Percentiles rank a stretch among this genome's conserved stretches.
phyloP scores from a whole-genome alignment of 2,113 vertebrate species.

The Aldabrachelys gigantea region DNA sequence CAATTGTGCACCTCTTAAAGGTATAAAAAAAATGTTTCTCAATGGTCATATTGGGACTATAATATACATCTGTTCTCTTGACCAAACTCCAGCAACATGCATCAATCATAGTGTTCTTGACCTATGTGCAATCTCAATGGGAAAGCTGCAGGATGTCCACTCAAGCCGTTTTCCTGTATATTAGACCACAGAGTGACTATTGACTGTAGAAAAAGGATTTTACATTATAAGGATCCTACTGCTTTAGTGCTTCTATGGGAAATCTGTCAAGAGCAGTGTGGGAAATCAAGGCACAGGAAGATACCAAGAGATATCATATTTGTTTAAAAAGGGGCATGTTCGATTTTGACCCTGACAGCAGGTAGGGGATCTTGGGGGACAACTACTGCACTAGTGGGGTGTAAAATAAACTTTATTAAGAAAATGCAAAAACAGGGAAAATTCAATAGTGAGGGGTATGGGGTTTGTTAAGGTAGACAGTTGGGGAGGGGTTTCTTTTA shows the following conservation, averaged over 20 bases:
- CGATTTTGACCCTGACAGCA: not conserved
- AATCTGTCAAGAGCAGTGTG: not conserved
- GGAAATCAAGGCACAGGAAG: not conserved
- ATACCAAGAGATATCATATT: not conserved
- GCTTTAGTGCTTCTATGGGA: not conserved
- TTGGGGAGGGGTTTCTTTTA: too few species aligned
- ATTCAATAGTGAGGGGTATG: too few species aligned
- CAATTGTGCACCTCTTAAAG: constrained; percentile 61
- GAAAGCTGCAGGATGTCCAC: constrained; percentile 19
- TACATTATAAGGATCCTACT: not conserved
- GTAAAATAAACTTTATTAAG: too few species aligned
- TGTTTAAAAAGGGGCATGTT: not conserved
- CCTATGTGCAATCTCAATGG: not conserved
- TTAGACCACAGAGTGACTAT: not conserved
- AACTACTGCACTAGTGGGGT: too few species aligned
- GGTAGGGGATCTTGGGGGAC: too few species aligned
- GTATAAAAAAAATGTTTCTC: constrained; percentile 53
- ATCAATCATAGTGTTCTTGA: constrained; percentile 34
- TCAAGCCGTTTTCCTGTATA: not conserved
- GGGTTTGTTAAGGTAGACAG: too few species aligned
- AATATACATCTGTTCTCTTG: constrained; percentile 64
- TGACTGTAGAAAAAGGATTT: not conserved
- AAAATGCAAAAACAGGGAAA: too few species aligned
- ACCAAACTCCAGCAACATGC: constrained; percentile 58
- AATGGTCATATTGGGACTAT: constrained; percentile 33